Percentiles rank a stretch among this genome's conserved stretches.
These are phyloP conservation scores for Leptinotarsa juncta DNA, from an alignment of 2,888 invertebrate species.

Conservation along the genomic window DNA sequence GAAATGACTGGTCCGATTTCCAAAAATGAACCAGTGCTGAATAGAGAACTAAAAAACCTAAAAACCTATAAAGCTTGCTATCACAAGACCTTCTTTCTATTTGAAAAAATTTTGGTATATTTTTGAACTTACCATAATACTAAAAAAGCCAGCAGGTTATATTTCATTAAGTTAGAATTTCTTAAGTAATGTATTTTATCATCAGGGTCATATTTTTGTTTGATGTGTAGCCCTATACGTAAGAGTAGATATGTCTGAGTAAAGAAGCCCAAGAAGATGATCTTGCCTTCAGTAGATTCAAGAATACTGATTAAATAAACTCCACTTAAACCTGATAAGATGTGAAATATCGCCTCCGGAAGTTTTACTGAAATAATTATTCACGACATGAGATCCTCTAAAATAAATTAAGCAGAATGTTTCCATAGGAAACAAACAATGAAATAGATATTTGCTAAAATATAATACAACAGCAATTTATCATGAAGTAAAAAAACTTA, in stretches of 20 bases:
- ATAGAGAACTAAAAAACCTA: no score
- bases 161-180: constrained; percentile 43
- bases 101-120: not conserved
- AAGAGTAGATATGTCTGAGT: constrained; percentile 46
- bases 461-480: not conserved
- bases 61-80: no score
- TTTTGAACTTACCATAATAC: constrained; percentile 49
- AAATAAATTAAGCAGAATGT: no score
- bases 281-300: constrained; percentile 46
- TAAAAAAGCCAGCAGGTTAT: constrained; percentile 45
- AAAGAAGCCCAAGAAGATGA: constrained; percentile 47
- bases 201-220: constrained; percentile 32
- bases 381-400: not conserved
- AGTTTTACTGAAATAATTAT: constrained; percentile 36
- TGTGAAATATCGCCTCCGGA: constrained; percentile 48
- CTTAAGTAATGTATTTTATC: constrained; percentile 35
- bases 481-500: constrained; percentile 35
- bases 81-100: no score
- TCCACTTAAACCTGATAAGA: constrained; percentile 50
- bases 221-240: constrained; percentile 28
- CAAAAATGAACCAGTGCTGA: no score
- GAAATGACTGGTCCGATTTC: no score
- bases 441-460: not conserved
- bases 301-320: constrained; percentile 48
- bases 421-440: not conserved